Evolutionary conservation across 2,113 vertebrate species (phyloP).

Genomic region (Crypturellus undulatus): DNA sequence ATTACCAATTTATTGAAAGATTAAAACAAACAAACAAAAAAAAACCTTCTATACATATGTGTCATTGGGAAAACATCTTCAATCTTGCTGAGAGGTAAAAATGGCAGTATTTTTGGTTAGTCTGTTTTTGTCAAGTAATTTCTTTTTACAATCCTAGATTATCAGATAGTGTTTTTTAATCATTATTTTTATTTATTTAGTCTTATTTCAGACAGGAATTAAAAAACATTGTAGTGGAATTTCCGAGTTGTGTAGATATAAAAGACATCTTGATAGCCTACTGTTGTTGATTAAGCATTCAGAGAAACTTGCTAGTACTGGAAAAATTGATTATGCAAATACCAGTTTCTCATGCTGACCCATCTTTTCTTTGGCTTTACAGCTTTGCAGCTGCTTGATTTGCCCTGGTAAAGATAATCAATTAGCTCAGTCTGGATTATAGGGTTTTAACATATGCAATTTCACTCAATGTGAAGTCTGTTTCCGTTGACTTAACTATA

Average conservation of each 20-base stretch:
- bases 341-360: constrained; percentile 30
- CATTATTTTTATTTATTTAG: background rate
- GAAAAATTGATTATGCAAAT: constrained; percentile 64
- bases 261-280: background rate
- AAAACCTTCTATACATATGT: background rate
- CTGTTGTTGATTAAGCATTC: constrained; percentile 10
- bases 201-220: background rate
- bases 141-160: background rate
- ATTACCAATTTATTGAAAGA: background rate
- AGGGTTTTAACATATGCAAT: background rate
- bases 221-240: background rate
- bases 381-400: constrained; percentile 22
- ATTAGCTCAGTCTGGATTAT: constrained; percentile 38
- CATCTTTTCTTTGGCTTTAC: constrained; percentile 29
- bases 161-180: background rate
- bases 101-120: background rate
- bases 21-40: background rate
- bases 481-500: background rate
- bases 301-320: constrained; percentile 21
- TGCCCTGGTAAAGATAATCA: constrained; percentile 47
- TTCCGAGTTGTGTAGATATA: background rate
- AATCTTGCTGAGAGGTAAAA: background rate
- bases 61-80: background rate
- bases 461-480: background rate
- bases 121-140: background rate